Evolutionary conservation across 2,888 invertebrate species (phyloP), one percentile per base, ranked within the genome.

Genomic region (Dicyrtoma fusca): DNA sequence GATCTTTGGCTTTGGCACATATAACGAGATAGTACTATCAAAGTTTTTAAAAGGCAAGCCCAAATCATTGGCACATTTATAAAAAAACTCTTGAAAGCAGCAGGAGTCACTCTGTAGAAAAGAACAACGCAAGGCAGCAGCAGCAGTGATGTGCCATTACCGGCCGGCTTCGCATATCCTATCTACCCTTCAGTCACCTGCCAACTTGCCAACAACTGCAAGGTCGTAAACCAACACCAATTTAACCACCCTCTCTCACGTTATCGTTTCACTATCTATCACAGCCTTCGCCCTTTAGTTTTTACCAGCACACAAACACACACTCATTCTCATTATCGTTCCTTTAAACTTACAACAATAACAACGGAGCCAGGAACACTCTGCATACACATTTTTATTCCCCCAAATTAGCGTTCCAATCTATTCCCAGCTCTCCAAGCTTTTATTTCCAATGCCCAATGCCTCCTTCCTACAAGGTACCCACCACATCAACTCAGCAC

Each of bases 121-220:
- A 53, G 8, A 53, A 17, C 53, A 21, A 10, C 53, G 19, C 49
- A 53, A 53, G 21, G 17, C 17, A 53, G 8, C 10, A 1, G 8
- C 34, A 34, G n/a, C 8, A 34, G 34, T 8, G 34, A 34, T 34
- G 34, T 34, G 8, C 34, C 34, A 34, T 8, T 44, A 63, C 63
- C 63, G 49, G 49, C 63, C 63, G 49, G 63, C 45, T 26, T 21
- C 25, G 26, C 57, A 57, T 26, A 57, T 25, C 47, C 25, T 42
- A 25, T 64, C 26, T 66, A 53, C 53, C 66, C 66, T 66, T 66
- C 53, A 66, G 66, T 66, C 66, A 66, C 66, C 66, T 66, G 66
- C 66, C 66, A 66, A 66, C 66, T 53, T 66, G 66, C 66, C 66
- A 66, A 66, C 66, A 21, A 66, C 51, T 53, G 66, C 66, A 66